Base-by-base conservation (phyloP, 2,797 vertebrate species). In the Columba guinea region DNA sequence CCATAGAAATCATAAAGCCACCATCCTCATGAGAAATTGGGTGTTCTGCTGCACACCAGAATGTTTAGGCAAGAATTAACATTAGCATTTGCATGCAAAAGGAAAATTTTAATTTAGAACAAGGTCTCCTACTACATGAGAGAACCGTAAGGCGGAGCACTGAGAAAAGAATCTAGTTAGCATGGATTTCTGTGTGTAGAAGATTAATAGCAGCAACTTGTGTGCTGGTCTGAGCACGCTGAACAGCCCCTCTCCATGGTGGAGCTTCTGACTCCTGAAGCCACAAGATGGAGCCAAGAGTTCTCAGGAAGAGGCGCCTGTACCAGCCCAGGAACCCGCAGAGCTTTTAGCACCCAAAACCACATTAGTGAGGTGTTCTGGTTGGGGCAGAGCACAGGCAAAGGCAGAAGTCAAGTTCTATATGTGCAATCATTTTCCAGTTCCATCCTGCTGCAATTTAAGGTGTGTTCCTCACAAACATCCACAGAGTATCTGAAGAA, bases 281-380 rank as follows among this genome's bases (percentile, higher is more conserved):
- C 97, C 98, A 88, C 97, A 90, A 98, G 97, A 93, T 96, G 97
- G 97, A 77, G 96, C 94, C 75, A 96, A 35, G 69, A 89, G 81
- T 86, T 95, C 87, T 96, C 81, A 73, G 64, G 84, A 96, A 89
- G 74, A 87, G 41, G 23, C 46, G 67, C 30, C 68, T 21, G 59
- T 48, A n/a, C 56, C 37, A 26, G 14, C 52, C 55, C 30, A 49
- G 30, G 34, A 73, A 62, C 12, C 22, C 15, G 24, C 34, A 34
- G 28, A 68, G 76, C 67, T 5, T 11, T 70, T 14, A 34, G 44
- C 46, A 67, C 35, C 23, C 55, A 39, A 44, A 89, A 21, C n/a
- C 52, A n/a, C 9, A 1, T 14, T 8, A 24, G 17, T 7, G 22
- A 44, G 64, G 44, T 8, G 35, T 6, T 89, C 58, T 30, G 35